A percentile compares a stretch with the other conserved stretches of the same genome.
Evolutionary conservation across 2,113 vertebrate species (phyloP).

Genomic region (Phaethornis superciliosus): DNA sequence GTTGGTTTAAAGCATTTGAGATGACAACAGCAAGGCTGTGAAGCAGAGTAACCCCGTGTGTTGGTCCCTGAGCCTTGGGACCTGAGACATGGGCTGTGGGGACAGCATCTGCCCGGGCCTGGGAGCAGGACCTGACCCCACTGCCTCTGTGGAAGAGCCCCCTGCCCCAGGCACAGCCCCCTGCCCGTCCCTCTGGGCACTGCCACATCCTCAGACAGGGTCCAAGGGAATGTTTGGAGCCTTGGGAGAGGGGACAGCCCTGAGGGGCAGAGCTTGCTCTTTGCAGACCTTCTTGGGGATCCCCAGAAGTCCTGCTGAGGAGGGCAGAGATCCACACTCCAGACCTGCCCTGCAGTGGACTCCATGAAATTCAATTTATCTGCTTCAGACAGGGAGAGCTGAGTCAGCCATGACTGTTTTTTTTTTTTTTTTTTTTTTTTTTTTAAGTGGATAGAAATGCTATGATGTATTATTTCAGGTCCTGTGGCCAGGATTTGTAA

Average conservation of each 20-base stretch:
- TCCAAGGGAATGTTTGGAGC: fast-evolving
- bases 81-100: not conserved
- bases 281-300: not conserved
- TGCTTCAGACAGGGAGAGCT: not conserved
- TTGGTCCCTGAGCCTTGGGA: not conserved
- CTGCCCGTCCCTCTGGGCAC: not conserved
- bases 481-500: not conserved
- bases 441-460: not conserved
- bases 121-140: not conserved
- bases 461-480: not conserved
- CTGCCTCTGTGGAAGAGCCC: too few species aligned
- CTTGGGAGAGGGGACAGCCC: fast-evolving
- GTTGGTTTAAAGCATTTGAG: not conserved
- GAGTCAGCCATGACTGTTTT: not conserved
- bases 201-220: fast-evolving
- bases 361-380: not conserved
- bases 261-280: not conserved
- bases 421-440: too few species aligned
- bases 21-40: not conserved
- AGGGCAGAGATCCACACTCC: fast-evolving
- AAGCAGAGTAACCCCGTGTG: fast-evolving
- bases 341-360: not conserved
- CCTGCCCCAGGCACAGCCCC: not conserved
- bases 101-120: fast-evolving
- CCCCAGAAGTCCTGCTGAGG: not conserved